phyloP scores from a whole-genome alignment of 2,888 invertebrate genomes.

The Ephialtes manifestator region DNA sequence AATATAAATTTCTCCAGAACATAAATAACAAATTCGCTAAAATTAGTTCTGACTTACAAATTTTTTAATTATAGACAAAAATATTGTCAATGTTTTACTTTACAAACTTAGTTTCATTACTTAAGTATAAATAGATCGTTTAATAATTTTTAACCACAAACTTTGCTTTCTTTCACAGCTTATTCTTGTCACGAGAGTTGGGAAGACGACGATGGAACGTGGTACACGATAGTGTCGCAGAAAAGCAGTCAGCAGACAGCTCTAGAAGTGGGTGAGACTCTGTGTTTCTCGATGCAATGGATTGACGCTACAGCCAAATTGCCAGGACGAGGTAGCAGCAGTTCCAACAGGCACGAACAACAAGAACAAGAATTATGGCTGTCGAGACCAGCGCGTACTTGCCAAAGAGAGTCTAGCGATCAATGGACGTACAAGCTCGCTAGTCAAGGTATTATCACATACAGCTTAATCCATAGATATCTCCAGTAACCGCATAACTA shows the following conservation, averaged over 20 bases:
- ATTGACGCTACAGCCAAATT: conserved; percentile 75
- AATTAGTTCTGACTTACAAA: no score
- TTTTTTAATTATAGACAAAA: no score
- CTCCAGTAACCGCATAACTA: neutral
- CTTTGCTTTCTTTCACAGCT: conserved; percentile 81
- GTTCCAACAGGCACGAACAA: conserved; percentile 75
- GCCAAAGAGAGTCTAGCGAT: conserved; percentile 78
- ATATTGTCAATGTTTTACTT: no score
- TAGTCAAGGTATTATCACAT: conserved; percentile 79
- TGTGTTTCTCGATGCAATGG: conserved; percentile 83
- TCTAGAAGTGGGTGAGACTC: conserved; percentile 76
- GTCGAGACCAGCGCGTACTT: conserved; percentile 79
- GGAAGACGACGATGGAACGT: conserved; percentile 89
- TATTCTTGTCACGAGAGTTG: conserved; percentile 92
- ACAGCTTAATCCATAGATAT: neutral
- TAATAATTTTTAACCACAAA: neutral
- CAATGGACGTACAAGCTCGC: conserved; percentile 82
- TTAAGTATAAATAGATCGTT: neutral
- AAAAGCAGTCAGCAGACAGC: conserved; percentile 74
- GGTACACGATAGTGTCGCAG: conserved; percentile 90
- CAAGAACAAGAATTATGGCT: conserved; percentile 81
- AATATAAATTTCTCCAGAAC: no score
- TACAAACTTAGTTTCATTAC: no score
- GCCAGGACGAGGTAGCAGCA: conserved; percentile 73
- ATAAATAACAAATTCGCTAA: no score